Evolutionary conservation across 2,113 vertebrate genomes (phyloP), one percentile per base, ranked within the genome.

Genomic region (Petroica traversi): DNA sequence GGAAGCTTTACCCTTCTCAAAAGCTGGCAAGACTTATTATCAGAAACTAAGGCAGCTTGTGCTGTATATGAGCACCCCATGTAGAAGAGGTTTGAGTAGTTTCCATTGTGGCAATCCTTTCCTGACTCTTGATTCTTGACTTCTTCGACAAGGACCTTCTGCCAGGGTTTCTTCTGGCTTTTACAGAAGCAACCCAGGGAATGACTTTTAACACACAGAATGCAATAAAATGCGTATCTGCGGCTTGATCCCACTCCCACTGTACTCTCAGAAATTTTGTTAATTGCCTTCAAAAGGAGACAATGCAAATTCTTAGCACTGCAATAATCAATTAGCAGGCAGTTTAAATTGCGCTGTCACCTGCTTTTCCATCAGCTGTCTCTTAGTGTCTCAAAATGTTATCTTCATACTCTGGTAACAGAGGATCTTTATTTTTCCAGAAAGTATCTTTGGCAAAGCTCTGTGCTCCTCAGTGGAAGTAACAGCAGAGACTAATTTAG

Each of bases 71-170:
- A 91, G 64, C 14, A 3, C 31, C 46, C 25, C 0, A 0, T 45
- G 51, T 76, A 41, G 31, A 77, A 71, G 68, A 57, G 33, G 17
- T 78, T 82, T 84, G 83, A 31, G 51, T 52, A 67, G 52, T 81
- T 95, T 92, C 91, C 86, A 82, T 41, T 78, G 73, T 78, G 69
- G 45, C 89, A 91, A 54, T 89, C 40, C 52, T 93, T 81, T 85
- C 84, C 62, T 71, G 24, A 92, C 88, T 78, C 57, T 69, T 75
- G 82, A 71, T 48, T 81, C 59, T 46, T 81, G n/a, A 68, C 45
- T 95, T 73, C 64, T 88, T 68, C 92, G 80, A 83, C 80, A 92
- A 74, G 64, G 19, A 75, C 25, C 12, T 88, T 84, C 52, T 95
- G 89, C 86, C 69, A 87, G 73, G 17, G 18, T 85, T 96, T 91